A percentile compares a stretch with the other conserved stretches of the same genome.
Evolutionary conservation across 2,888 invertebrate species (phyloP).

Genomic region (Caenorhabditis panamensis): DNA sequence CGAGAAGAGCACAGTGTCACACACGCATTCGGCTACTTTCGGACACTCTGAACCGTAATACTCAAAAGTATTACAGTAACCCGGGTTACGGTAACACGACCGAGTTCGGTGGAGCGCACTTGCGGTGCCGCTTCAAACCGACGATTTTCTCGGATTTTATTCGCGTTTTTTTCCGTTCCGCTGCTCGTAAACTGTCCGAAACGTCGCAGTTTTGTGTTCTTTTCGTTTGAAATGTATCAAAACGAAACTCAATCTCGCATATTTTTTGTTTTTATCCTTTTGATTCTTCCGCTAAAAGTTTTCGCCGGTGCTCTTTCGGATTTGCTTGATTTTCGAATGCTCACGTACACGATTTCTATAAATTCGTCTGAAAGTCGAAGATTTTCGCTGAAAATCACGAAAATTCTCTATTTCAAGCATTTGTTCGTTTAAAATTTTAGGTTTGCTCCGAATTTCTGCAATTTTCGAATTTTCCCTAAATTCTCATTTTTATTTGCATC

Average conservation of each 20-base stretch:
- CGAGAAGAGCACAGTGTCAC: slow-evolving; percentile 38
- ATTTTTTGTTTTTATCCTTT: slow-evolving; percentile 18
- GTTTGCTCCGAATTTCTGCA: no score
- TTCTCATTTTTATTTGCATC: no score
- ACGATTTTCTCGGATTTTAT: slow-evolving; percentile 10
- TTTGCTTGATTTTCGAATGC: not conserved
- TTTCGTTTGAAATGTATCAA: not conserved
- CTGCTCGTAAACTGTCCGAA: slow-evolving; percentile 19
- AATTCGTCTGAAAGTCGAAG: not conserved
- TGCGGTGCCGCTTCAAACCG: not conserved
- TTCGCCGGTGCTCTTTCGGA: not conserved
- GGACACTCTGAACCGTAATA: slow-evolving; percentile 16
- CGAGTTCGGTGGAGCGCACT: slow-evolving; percentile 16
- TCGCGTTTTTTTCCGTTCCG: slow-evolving; percentile 11
- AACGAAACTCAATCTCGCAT: not conserved
- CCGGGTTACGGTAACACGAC: slow-evolving; percentile 1
- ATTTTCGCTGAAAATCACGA: not conserved
- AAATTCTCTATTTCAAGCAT: no score
- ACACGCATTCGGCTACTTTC: slow-evolving; percentile 39
- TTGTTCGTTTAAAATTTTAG: no score
- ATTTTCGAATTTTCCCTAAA: no score
- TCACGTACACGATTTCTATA: slow-evolving; percentile 6
- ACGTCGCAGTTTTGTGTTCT: not conserved
- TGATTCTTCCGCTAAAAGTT: not conserved
- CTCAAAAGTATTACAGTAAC: slow-evolving; percentile 11